phyloP scores from a whole-genome alignment of 2,113 vertebrate species.

The Nothoprocta perdicaria region DNA sequence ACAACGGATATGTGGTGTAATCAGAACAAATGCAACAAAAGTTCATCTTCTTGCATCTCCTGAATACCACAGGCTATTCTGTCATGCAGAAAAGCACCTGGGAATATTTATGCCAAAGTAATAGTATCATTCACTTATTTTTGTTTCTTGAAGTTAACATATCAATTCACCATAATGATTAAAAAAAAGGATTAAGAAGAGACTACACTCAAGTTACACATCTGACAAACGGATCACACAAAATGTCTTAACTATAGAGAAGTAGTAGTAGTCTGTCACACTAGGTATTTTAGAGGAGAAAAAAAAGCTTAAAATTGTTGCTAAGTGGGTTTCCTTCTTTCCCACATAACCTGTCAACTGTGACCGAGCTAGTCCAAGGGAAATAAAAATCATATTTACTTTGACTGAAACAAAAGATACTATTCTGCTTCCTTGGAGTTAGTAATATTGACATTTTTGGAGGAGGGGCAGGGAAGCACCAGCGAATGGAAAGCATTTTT shows the following conservation, averaged over 20 bases:
- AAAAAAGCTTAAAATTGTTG: not conserved
- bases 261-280: not conserved
- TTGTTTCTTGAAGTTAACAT: not conserved
- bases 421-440: not conserved
- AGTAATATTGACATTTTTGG: not conserved
- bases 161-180: not conserved
- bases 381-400: not conserved
- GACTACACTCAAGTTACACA: not conserved
- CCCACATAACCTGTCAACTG: not conserved
- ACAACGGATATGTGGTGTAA: not conserved
- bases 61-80: not conserved
- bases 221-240: not conserved
- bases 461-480: not conserved
- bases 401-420: not conserved
- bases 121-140: not conserved
- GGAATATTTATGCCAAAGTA: not conserved
- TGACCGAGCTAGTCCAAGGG: not conserved
- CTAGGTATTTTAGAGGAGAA: not conserved
- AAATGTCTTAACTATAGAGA: not conserved
- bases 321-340: not conserved
- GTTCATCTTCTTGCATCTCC: not conserved
- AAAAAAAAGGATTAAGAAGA: not conserved
- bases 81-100: not conserved
- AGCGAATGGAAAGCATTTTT: constrained; percentile 7
- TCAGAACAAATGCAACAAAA: not conserved